A percentile compares a stretch with the other conserved stretches of the same genome.
Evolutionary conservation across 2,113 vertebrate genomes (phyloP).

Genomic region (Pachypanchax playfairii): DNA sequence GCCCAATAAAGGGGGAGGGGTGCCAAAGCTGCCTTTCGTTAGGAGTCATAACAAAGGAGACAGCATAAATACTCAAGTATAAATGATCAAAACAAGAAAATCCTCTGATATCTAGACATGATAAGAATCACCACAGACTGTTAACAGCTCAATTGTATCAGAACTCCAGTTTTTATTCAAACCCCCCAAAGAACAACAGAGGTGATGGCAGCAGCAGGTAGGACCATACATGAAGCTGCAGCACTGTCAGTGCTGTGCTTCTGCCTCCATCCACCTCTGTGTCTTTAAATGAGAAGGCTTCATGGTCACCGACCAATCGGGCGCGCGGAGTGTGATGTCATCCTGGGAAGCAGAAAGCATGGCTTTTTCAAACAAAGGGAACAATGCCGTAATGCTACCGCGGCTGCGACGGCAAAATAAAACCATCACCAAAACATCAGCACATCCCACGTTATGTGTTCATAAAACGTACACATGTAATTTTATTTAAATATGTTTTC

Average conservation of each 20-base stretch:
- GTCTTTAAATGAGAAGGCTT: conserved; percentile 78
- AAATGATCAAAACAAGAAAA: too few relatives aligned
- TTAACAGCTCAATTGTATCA: too few relatives aligned
- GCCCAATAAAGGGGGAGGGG: too few relatives aligned
- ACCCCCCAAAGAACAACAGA: background rate
- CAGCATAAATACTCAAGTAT: too few relatives aligned
- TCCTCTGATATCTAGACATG: too few relatives aligned
- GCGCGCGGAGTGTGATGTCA: conserved; percentile 89
- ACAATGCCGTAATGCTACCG: conserved; percentile 83
- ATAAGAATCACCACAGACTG: too few relatives aligned
- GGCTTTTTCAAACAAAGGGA: conserved; percentile 97
- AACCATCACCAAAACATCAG: background rate
- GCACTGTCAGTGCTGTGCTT: conserved; percentile 22
- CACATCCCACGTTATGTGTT: background rate
- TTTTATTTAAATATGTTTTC: background rate
- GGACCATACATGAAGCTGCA: conserved; percentile 21
- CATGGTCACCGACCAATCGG: conserved; percentile 82
- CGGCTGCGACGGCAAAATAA: conserved; percentile 19
- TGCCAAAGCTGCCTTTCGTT: too few relatives aligned
- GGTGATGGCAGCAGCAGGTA: background rate
- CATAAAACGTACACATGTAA: background rate
- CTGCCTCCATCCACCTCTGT: conserved; percentile 56
- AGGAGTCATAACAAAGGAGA: too few relatives aligned
- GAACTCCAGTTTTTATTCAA: background rate
- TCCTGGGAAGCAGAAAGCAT: conserved; percentile 87